Conservation (phyloP, 2,113 vertebrate genomes). For the Podilymbus podiceps region DNA sequence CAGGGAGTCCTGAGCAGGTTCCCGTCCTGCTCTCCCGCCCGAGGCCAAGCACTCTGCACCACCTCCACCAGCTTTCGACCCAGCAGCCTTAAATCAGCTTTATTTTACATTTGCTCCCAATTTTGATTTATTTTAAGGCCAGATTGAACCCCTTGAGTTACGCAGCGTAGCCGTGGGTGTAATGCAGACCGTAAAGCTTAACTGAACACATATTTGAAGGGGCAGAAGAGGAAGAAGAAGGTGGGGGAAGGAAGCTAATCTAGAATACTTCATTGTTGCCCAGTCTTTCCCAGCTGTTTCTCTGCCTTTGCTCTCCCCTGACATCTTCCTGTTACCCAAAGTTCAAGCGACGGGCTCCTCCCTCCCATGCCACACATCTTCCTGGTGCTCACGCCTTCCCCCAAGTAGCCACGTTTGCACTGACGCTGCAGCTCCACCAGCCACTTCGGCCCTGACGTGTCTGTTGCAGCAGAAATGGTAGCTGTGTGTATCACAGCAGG, state of each 20-base stretch:
- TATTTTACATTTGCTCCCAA: neutral
- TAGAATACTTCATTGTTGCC: neutral
- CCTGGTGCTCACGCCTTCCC: neutral
- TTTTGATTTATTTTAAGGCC: neutral
- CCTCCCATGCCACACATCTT: neutral
- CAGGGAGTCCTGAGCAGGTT: neutral
- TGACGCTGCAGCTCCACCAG: neutral
- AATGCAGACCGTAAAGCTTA: fast-evolving
- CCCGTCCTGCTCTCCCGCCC: neutral
- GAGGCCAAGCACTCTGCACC: neutral
- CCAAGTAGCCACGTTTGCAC: neutral
- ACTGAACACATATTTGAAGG: neutral
- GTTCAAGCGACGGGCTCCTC: neutral
- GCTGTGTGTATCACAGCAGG: neutral
- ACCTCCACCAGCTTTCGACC: neutral
- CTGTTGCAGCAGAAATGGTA: neutral
- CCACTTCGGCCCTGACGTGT: neutral
- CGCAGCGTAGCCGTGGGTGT: neutral
- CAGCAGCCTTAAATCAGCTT: neutral
- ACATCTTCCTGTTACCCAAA: neutral
- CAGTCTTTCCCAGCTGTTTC: neutral
- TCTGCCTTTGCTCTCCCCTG: neutral
- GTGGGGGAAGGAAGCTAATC: neutral
- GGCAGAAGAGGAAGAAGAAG: neutral
- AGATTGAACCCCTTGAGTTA: neutral